Evolutionary conservation across 2,113 vertebrate genomes (phyloP).

Genomic region (Mandrillus leucophaeus): DNA sequence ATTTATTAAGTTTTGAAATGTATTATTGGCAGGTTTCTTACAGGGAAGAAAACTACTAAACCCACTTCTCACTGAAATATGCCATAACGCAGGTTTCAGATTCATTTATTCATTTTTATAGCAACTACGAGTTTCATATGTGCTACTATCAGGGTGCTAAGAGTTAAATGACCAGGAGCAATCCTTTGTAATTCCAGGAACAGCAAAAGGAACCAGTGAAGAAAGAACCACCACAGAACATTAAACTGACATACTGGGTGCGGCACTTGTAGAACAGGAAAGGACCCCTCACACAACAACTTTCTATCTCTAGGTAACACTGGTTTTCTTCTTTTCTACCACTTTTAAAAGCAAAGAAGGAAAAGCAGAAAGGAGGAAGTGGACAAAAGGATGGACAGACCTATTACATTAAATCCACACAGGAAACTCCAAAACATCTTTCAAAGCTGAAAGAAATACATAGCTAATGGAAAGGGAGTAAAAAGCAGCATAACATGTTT

Average conservation of each 20-base stretch:
- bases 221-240: background rate
- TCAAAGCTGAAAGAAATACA: background rate
- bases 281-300: background rate
- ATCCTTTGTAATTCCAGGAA: background rate
- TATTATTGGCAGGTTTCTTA: background rate
- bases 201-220: background rate
- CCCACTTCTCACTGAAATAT: background rate
- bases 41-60: slow-evolving; percentile 21
- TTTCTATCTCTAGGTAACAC: background rate
- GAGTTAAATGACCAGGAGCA: background rate
- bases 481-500: background rate
- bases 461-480: background rate
- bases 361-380: accelerated
- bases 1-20: background rate
- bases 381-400: background rate
- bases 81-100: background rate
- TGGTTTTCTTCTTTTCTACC: slow-evolving; percentile 21
- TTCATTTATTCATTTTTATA: background rate
- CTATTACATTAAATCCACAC: background rate
- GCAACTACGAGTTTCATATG: background rate
- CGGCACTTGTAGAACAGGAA: background rate
- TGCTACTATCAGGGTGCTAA: background rate
- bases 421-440: background rate
- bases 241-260: background rate
- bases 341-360: background rate